Evolutionary conservation across 2,113 vertebrate species (phyloP).

Genomic region (Fulmarus glacialis): DNA sequence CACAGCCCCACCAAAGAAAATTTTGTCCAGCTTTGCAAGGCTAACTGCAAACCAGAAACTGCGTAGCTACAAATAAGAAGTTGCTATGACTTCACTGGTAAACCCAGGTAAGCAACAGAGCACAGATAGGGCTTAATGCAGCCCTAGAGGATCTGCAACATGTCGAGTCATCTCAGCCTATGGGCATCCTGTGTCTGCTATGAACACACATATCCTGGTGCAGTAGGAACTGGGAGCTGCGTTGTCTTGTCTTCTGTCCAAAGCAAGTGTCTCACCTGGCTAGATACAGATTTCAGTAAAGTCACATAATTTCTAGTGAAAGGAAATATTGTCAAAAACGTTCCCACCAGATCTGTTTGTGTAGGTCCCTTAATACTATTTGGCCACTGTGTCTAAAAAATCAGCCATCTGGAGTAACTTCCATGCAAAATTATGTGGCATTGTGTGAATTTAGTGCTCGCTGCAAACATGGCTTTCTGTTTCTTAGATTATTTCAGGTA

Average conservation of each 20-base stretch:
- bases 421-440: not conserved
- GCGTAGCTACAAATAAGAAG: not conserved
- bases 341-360: not conserved
- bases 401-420: not conserved
- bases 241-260: not conserved
- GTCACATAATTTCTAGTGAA: not conserved
- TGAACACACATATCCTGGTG: not conserved
- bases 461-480: not conserved
- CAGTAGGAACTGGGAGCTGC: not conserved
- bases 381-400: not conserved
- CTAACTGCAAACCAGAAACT: not conserved
- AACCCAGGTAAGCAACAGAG: not conserved
- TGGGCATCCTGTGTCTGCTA: not conserved
- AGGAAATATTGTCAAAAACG: not conserved
- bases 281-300: not conserved
- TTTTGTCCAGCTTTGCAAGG: not conserved
- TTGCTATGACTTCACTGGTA: not conserved
- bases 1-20: not conserved
- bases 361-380: not conserved
- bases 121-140: not conserved
- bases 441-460: not conserved
- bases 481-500: not conserved
- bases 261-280: not conserved
- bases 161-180: not conserved
- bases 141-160: not conserved